Base-by-base conservation (phyloP, 2,888 invertebrate genomes). In the Harpagoxenus sublaevis region DNA sequence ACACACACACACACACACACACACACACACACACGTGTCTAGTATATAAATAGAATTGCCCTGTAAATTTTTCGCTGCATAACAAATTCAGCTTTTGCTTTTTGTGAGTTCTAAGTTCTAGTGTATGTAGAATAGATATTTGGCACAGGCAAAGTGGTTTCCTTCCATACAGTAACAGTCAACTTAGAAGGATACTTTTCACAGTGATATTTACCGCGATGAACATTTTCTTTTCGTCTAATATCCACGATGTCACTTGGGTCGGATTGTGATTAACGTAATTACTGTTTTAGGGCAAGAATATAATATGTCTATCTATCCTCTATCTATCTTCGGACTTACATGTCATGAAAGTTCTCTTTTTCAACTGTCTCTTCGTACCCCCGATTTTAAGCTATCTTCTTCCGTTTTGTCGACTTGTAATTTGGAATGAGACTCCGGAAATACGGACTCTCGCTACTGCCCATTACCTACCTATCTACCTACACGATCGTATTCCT, bases 111-210 rank as follows among this genome's bases (percentile, higher is more conserved):
- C 1, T 48, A 75, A 39, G 5, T 75, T 63, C 1, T 48, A 75
- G 6, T 75, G 51, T 65, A 3, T 75, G 51, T 65, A 63, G 65
- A 75, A 35, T 74, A 73, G 28, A 35, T 60, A 60, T 75, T 75
- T 51, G 65, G 63, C 65, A 75, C 65, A 75, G 65, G 35, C 75
- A 63, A 63, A 63, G n/a, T 74, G 62, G 2, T 63, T 75, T 65
- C 5, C 10, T 51, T 63, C 23, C 5, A 1, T 62, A 48, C 15
- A n/a, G 60, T 45, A 74, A 28, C 12, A 8, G 23, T 23, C n/a
- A 55, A 5, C 3, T 63, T 35, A 23, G 23, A 45, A 12, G 12
- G 48, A 35, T 70, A 45, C 28, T 62, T 31, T 62, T 15, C 42
- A 42, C 18, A 31, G 18, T 42, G 28, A 73, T 42, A 57, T 57